Base-by-base conservation (phyloP, 2,113 vertebrate species). In the Bambusicola thoracicus region DNA sequence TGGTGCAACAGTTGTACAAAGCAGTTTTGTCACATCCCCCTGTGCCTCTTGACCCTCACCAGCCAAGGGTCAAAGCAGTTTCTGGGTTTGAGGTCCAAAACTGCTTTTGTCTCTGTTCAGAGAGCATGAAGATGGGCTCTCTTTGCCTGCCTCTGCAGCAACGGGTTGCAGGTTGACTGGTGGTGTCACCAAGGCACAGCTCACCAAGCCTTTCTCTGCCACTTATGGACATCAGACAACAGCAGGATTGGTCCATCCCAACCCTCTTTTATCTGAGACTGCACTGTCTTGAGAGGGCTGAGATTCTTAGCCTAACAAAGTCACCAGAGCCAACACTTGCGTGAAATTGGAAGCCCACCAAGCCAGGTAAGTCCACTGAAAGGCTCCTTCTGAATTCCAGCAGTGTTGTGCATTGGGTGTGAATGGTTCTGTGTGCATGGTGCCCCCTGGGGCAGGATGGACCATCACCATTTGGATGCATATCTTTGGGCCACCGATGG, bases 291-390 rank as follows among this genome's bases (percentile, higher is more conserved):
- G 17, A 86, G 13, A 92, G 2, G 32, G 85, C 11, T 9, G 20
- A 77, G 72, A 17, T 8, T 25, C 36, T 94, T 67, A 63, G 32
- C 4, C 4, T 48, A 68, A 80, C 18, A 29, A 62, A 46, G 34
- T 59, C 2, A 0, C 59, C 0, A 2, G 72, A 63, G 38, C 22
- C 68, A 67, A n/a, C 6, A 61, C 4, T 27, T 1, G 0, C 10
- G 10, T 68, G 89, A 59, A 88, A 70, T 81, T 65, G 7, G 15
- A 40, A 9, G 38, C 18, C 17, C 87, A 56, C 49, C 49, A 29
- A 83, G 38, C 13, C 88, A 92, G 93, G 93, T 95, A 96, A 90
- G 93, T 93, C 19, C 70, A 85, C 62, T 21, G 76, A 22, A 80
- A 5, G 18, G 4, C 11, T 46, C 46, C 13, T 87, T 87, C 78